Percentiles rank a stretch among this genome's conserved stretches.
Evolutionary conservation across 2,888 invertebrate genomes (phyloP).

Genomic region (Phorcus lineatus): DNA sequence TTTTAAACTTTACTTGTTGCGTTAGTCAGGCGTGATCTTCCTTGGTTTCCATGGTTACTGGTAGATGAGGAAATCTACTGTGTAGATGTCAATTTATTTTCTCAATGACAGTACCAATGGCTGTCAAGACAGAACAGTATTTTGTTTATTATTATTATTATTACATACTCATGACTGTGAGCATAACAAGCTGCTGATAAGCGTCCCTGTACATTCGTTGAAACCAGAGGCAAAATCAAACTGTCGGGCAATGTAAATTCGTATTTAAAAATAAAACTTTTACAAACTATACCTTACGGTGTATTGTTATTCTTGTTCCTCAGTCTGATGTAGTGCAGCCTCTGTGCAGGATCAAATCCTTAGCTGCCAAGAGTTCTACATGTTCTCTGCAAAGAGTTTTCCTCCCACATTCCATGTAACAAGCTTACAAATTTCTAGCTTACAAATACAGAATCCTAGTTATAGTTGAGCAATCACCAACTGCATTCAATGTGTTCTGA

Average conservation of each 20-base stretch:
- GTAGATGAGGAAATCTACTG: too few species aligned
- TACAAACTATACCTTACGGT: background rate
- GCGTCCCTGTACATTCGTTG: background rate
- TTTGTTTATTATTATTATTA: conserved; percentile 4
- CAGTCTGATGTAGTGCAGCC: too few species aligned
- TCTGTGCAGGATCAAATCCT: too few species aligned
- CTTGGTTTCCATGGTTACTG: background rate
- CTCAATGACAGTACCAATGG: background rate
- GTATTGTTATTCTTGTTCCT: too few species aligned
- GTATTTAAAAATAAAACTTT: conserved; percentile 20
- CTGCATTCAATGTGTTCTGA: too few species aligned
- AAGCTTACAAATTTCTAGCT: too few species aligned
- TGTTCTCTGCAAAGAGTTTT: too few species aligned
- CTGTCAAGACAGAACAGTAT: conserved; percentile 5
- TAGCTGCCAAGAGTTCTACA: too few species aligned
- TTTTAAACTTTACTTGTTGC: background rate
- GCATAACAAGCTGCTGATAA: background rate
- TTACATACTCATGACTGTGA: background rate
- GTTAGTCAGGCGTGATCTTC: background rate
- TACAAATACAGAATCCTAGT: too few species aligned
- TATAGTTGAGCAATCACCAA: too few species aligned
- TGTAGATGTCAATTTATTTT: background rate
- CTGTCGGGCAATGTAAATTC: conserved; percentile 16
- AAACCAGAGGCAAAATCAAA: conserved; percentile 6
- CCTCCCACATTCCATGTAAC: too few species aligned